Base-by-base conservation (phyloP, 2,888 invertebrate species). In the Leptopterna dolabrata region DNA sequence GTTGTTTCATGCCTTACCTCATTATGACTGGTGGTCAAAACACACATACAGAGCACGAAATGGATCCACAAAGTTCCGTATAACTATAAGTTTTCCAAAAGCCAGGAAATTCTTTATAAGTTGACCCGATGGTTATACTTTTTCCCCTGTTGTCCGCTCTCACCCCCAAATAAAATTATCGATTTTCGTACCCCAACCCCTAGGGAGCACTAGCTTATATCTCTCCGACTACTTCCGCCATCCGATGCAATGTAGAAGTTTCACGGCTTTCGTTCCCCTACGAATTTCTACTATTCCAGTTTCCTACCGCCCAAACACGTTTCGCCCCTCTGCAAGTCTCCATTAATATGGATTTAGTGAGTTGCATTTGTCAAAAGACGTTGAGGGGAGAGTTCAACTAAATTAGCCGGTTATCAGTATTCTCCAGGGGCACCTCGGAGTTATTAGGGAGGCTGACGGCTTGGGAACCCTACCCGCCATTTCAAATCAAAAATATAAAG, bases 331-430 rank as follows among this genome's bases (percentile, higher is more conserved):
- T 81, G 27, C 81, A 30, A 81, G 81, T 55, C 55, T 47, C 84
- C 84, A 84, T 84, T 84, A 84, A 73, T 84, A 84, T 73, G 84
- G 71, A 84, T 84, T 84, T 84, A 84, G 45, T 73, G 73, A 41
- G 43, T 84, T 84, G 70, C 84, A 84, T 84, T 84, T 84, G 84
- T 84, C 84, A 84, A 84, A 84, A 84, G 81, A 81, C 29, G 81
- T 55, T 11, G 45, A 27, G 55, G 19, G 29, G 24, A 29, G 81
- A 36, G 30, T n/a, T 14, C n/a, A 6, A 51, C 81, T 29, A 81
- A 81, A 81, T 81, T 81, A 81, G 81, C 81, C 81, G 55, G 51
- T 51, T 81, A 81, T 81, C 81, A 81, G 81, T 81, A 81, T 81
- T 81, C 81, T 81, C 81, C 81, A 81, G 81, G 30, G 81, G 29